phyloP scores from a whole-genome alignment of 92 coral and sea anemone genomes.

The Epizoanthus rinbou region DNA sequence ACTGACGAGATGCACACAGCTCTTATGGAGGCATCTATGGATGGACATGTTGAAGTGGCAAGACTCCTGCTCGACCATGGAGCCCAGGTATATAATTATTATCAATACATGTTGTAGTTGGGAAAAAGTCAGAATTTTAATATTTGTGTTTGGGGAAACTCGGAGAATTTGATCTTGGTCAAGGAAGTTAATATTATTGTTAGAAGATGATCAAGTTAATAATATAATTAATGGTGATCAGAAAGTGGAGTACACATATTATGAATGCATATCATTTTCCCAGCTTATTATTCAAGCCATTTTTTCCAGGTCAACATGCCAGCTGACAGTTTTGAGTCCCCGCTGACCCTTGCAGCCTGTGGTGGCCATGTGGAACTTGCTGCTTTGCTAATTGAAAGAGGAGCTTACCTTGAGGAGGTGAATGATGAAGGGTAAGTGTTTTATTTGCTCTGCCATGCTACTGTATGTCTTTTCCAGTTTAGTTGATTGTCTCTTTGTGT shows the following conservation, averaged over 20 bases:
- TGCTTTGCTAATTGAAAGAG: slow-evolving; percentile 89
- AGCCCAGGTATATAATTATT: slow-evolving; percentile 81
- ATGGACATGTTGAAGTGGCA: slow-evolving; percentile 99
- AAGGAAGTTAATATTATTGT: no score
- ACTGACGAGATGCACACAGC: slow-evolving; percentile 99
- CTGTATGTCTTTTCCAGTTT: no score
- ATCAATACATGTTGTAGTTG: neutral
- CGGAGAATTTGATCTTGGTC: neutral
- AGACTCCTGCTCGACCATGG: slow-evolving; percentile 93
- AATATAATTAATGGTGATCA: no score
- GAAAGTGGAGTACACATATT: no score
- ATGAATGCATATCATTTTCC: neutral
- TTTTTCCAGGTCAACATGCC: slow-evolving; percentile 94
- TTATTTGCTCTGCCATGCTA: no score
- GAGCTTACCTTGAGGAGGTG: slow-evolving; percentile 96
- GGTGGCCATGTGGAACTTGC: slow-evolving; percentile 99
- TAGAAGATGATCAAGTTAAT: no score
- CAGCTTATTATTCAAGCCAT: neutral
- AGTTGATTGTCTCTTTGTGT: no score
- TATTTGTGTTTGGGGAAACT: no score
- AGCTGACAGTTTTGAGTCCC: slow-evolving; percentile 99
- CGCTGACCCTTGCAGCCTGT: slow-evolving; percentile 96
- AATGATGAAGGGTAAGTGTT: slow-evolving; percentile 96
- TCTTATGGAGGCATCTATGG: slow-evolving; percentile 99
- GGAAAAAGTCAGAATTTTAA: no score